Evolutionary conservation across 2,888 invertebrate species (phyloP).

Genomic region (Yponomeuta plumbellus): DNA sequence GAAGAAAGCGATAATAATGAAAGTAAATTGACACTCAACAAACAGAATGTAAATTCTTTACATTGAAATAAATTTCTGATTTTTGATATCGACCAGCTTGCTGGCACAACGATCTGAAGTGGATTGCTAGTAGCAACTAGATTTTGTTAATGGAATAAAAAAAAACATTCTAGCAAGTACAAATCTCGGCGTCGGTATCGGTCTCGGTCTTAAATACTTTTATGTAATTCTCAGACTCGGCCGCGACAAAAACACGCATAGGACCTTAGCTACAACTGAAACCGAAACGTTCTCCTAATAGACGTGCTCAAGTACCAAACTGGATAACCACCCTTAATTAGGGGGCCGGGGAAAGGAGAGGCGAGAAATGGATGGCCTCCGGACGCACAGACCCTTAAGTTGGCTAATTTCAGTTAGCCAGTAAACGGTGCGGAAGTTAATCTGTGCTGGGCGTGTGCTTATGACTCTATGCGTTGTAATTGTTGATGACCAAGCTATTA

Average conservation of each 20-base stretch:
- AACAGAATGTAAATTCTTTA: too few relatives aligned
- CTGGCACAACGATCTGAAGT: too few relatives aligned
- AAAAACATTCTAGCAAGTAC: too few relatives aligned
- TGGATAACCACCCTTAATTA: slow-evolving; percentile 48
- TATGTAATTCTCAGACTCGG: neutral
- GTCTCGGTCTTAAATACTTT: too few relatives aligned
- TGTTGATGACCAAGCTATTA: neutral
- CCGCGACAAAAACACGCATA: neutral
- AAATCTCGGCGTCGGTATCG: too few relatives aligned
- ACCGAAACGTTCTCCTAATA: slow-evolving; percentile 20
- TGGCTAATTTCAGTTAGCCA: slow-evolving; percentile 46
- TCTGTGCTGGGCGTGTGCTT: slow-evolving; percentile 2
- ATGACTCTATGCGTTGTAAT: neutral
- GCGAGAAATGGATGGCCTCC: slow-evolving; percentile 44
- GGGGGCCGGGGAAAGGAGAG: slow-evolving; percentile 25
- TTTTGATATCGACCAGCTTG: too few relatives aligned
- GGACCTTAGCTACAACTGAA: slow-evolving; percentile 2
- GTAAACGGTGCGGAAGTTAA: slow-evolving; percentile 34
- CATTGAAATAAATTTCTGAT: too few relatives aligned
- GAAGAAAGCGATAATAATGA: too few relatives aligned
- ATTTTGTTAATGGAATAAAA: too few relatives aligned
- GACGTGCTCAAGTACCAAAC: slow-evolving; percentile 29
- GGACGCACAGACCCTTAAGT: slow-evolving; percentile 40
- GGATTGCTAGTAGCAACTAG: too few relatives aligned
- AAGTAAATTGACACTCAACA: too few relatives aligned